Percentiles rank a stretch among this genome's conserved stretches.
These are phyloP conservation scores for Vandiemenella viatica DNA, from an alignment of 2,888 invertebrate species.

Conservation along the genomic window DNA sequence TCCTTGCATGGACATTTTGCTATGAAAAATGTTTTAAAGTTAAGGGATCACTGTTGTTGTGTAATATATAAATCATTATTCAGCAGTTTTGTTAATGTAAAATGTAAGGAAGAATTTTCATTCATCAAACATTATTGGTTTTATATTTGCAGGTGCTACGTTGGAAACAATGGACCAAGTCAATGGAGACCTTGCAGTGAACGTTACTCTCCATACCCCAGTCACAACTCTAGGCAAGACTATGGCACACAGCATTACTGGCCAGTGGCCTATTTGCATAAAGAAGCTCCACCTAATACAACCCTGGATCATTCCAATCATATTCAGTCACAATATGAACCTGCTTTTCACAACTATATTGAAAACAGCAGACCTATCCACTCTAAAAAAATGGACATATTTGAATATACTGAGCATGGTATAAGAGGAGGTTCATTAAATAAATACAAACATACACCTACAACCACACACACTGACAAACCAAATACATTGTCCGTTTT, in stretches of 20 bases:
- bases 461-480: background rate
- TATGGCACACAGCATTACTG: slow-evolving; percentile 32
- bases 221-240: slow-evolving; percentile 15
- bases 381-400: background rate
- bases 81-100: too few species aligned
- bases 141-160: slow-evolving; percentile 57
- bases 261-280: slow-evolving; percentile 71
- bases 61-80: too few species aligned
- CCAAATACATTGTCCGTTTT: background rate
- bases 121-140: too few species aligned
- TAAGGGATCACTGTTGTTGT: too few species aligned
- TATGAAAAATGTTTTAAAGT: too few species aligned
- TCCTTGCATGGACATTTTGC: too few species aligned
- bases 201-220: slow-evolving; percentile 52
- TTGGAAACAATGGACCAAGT: slow-evolving; percentile 51
- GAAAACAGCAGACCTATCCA: background rate
- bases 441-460: background rate
- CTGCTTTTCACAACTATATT: background rate
- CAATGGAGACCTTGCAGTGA: slow-evolving; percentile 83
- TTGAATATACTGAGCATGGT: background rate
- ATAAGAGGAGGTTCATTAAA: background rate
- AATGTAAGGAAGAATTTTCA: too few species aligned
- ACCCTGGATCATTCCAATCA: slow-evolving; percentile 28
- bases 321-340: too few species aligned
- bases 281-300: slow-evolving; percentile 61